Evolutionary conservation across 2,113 vertebrate species (phyloP).

Genomic region (Pedetes capensis): DNA sequence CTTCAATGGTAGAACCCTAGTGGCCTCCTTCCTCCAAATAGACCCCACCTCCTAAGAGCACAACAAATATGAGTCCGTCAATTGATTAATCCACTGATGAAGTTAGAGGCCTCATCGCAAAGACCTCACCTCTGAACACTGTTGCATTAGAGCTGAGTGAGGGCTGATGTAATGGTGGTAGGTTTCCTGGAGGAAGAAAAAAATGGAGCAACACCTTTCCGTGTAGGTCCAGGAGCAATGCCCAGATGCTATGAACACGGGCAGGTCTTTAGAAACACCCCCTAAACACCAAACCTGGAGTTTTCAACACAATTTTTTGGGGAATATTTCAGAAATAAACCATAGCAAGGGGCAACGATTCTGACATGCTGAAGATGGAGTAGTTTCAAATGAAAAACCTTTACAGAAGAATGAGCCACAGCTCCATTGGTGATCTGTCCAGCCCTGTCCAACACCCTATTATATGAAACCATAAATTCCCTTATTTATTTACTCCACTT

Average conservation of each 20-base stretch:
- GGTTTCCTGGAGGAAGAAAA: not conserved
- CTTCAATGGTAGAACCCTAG: not conserved
- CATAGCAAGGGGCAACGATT: not conserved
- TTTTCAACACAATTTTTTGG: not conserved
- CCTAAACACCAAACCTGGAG: not conserved
- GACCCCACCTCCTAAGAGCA: too few relatives aligned
- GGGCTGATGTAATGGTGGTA: not conserved
- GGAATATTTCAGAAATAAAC: not conserved
- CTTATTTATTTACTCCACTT: not conserved
- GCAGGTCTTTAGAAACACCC: not conserved
- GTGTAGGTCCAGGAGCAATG: accelerated
- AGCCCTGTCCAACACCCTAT: not conserved
- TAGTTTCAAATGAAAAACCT: not conserved
- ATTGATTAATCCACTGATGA: not conserved
- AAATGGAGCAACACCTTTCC: not conserved
- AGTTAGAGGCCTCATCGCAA: not conserved
- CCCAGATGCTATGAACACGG: not conserved
- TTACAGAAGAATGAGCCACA: not conserved
- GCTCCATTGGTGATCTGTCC: not conserved
- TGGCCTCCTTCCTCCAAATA: not conserved
- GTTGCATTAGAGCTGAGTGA: not conserved
- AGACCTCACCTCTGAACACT: not conserved
- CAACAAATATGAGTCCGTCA: not conserved
- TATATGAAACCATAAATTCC: not conserved
- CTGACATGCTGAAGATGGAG: not conserved